Percentiles rank a stretch among this genome's conserved stretches.
phyloP scores from a whole-genome alignment of 2,888 invertebrate species.

The Pelosia muscerda region DNA sequence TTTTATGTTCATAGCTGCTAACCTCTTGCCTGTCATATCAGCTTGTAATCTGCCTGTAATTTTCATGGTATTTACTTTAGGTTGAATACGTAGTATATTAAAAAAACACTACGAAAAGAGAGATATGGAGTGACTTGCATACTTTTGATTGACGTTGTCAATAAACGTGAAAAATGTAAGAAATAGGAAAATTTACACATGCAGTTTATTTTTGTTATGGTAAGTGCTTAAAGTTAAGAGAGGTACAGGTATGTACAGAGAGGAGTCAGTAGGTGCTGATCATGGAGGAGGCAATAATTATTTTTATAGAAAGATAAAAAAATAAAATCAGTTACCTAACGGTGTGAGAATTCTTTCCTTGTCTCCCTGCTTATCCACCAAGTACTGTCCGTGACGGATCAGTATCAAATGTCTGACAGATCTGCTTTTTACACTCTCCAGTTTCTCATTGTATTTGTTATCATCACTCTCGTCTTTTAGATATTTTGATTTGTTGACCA shows the following conservation, averaged over 20 bases:
- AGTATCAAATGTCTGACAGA: conserved; percentile 94
- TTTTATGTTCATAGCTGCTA: conserved; percentile 92
- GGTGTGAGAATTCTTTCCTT: conserved; percentile 92
- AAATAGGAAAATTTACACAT: too few relatives aligned
- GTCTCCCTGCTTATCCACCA: conserved; percentile 90
- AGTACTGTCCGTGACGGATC: conserved; percentile 98
- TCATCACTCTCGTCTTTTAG: conserved; percentile 81
- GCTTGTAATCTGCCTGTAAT: conserved; percentile 94
- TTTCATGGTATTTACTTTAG: not conserved
- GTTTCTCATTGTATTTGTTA: conserved; percentile 89
- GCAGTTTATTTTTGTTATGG: too few relatives aligned
- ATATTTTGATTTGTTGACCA: conserved; percentile 76
- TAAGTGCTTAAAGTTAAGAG: too few relatives aligned
- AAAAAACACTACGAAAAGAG: too few relatives aligned
- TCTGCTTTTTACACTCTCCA: conserved; percentile 88
- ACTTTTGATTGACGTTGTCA: too few relatives aligned
- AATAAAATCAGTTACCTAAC: conserved; percentile 86
- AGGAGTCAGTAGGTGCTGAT: too few relatives aligned
- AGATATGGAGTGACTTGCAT: too few relatives aligned
- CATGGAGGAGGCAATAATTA: too few relatives aligned
- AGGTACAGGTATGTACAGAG: too few relatives aligned
- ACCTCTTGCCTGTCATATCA: conserved; percentile 92
- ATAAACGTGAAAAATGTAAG: too few relatives aligned
- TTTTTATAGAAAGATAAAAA: too few relatives aligned
- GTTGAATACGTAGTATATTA: too few relatives aligned